Percentiles rank a stretch among this genome's conserved stretches.
Evolutionary conservation across 2,113 vertebrate genomes (phyloP).

Genomic region (Cettia cetti): DNA sequence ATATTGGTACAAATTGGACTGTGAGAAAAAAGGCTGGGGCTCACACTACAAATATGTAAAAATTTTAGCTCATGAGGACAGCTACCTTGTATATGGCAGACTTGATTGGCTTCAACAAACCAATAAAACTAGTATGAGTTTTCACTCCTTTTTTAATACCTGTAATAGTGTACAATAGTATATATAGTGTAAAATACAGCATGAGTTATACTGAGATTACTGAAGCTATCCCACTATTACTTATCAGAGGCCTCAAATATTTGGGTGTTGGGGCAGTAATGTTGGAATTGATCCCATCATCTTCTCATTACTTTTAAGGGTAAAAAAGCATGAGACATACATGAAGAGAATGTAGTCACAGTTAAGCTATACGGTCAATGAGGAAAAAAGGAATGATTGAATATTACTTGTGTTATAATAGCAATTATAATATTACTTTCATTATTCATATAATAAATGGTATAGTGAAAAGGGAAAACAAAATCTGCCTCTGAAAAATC

Average conservation of each 20-base stretch:
- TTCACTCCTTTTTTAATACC: neutral
- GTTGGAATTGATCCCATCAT: neutral
- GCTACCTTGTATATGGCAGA: neutral
- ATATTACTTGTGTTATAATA: neutral
- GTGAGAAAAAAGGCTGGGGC: neutral
- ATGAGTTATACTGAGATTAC: neutral
- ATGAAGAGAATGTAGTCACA: neutral
- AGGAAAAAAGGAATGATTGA: neutral
- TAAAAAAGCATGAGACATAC: neutral
- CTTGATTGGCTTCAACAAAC: neutral
- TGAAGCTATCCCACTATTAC: neutral
- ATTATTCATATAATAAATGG: neutral
- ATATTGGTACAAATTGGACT: neutral
- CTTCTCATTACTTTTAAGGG: neutral
- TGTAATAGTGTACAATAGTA: neutral
- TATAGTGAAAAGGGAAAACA: neutral
- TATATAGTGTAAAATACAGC: neutral
- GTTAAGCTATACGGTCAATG: neutral
- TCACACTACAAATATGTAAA: neutral
- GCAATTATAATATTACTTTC: neutral
- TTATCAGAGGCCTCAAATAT: neutral
- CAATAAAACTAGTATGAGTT: neutral
- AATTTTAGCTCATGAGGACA: neutral
- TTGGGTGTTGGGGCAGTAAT: neutral
- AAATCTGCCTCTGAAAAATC: neutral